Base-by-base conservation (phyloP, 2,888 invertebrate genomes). In the Orchesellides sinensis region DNA sequence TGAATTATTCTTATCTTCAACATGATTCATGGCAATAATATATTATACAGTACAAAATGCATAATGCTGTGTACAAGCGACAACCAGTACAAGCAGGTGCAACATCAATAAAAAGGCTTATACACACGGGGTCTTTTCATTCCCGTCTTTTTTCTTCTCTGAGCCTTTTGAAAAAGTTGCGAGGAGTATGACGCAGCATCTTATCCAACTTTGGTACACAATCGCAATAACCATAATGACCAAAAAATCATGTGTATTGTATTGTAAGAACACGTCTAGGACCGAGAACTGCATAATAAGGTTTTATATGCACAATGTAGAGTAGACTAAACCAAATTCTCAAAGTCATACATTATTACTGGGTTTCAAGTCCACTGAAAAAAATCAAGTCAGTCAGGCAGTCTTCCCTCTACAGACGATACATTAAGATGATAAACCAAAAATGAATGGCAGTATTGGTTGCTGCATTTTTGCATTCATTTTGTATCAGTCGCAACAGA, bases 141-240 rank as follows among this genome's bases (percentile, higher is more conserved):
- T 2, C n/a, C 40, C n/a, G 32, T 2, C 40, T 40, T 8, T 2
- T 40, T 40, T n/a, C n/a, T 49, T 14, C 49, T 25, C 2, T 54
- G 23, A 1, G 1, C 2, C 3, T 8, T 21, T 21, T 25, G 12
- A 21, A 54, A 54, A 14, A 21, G 21, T n/a, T 10, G 10, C 5
- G 17, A 49, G 49, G 19, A 19, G 19, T 5, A 25, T 75, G 75
- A 75, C 75, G 65, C 49, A 61, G 70, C 63, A 65, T 69, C 70
- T 69, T 70, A 65, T 70, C 56, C 21, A 49, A 61, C 45, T 4
- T 66, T 35, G 49, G 47, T 25, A n/a, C 52, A 32, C 21, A 45
- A 68, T 66, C 54, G 75, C 29, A 75, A 66, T 56, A 59, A 69
- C 12, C 27, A 47, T 72, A 59, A 72, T 72, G n/a, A n/a, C n/a